phyloP scores from a whole-genome alignment of 1,140 invertebrate genomes.

The Penaeus chinensis region DNA sequence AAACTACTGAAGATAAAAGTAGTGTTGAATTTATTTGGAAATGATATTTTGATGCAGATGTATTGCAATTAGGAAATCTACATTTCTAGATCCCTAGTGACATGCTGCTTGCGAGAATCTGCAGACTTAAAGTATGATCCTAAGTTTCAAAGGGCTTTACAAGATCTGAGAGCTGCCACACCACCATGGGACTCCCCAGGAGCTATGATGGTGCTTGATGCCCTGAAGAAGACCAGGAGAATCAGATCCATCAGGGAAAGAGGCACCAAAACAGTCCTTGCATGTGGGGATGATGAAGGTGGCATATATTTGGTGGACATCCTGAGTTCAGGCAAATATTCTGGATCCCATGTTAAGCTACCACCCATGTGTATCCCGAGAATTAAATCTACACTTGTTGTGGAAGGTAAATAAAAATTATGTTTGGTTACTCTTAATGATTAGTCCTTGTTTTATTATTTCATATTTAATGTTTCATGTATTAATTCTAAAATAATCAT shows the following conservation, averaged over 20 bases:
- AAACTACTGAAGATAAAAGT: too few relatives aligned
- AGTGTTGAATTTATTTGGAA: too few relatives aligned
- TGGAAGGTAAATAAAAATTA: constrained; percentile 16
- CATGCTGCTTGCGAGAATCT: constrained; percentile 45
- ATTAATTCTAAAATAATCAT: too few relatives aligned
- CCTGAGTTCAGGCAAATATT: constrained; percentile 32
- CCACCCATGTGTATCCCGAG: constrained; percentile 40
- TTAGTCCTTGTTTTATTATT: not conserved
- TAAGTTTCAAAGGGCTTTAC: constrained; percentile 50
- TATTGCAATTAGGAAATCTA: not conserved
- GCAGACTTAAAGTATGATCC: constrained; percentile 49
- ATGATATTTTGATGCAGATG: not conserved
- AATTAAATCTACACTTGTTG: constrained; percentile 39
- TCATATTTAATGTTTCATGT: not conserved
- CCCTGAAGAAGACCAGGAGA: constrained; percentile 38
- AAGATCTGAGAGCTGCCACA: constrained; percentile 35
- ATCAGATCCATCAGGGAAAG: constrained; percentile 50
- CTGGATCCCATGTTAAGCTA: constrained; percentile 15
- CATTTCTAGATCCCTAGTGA: constrained; percentile 34
- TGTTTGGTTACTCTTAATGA: not conserved
- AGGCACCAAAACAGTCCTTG: constrained; percentile 45
- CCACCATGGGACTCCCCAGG: constrained; percentile 54
- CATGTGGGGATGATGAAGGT: constrained; percentile 35
- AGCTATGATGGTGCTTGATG: constrained; percentile 32
- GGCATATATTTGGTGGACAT: constrained; percentile 41